Conservation (phyloP, 2,113 vertebrate genomes). For the Eulacestoma nigropectus region DNA sequence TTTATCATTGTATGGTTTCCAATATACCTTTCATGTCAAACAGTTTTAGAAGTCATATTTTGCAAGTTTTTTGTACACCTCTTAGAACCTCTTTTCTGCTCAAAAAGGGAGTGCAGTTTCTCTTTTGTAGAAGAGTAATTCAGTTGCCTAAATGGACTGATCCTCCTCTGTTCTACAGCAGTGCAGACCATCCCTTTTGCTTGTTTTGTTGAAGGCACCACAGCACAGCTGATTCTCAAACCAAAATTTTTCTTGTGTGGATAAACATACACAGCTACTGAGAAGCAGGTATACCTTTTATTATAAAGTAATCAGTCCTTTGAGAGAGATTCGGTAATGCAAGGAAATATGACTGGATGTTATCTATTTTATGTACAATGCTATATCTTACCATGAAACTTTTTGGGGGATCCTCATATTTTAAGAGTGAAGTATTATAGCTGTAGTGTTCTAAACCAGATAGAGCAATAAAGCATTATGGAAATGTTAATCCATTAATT, state of each 20-base stretch:
- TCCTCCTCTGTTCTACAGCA: slow-evolving; percentile 33
- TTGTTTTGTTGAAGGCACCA: neutral
- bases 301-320: slow-evolving; percentile 2
- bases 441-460: neutral
- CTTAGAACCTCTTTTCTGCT: neutral
- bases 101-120: neutral
- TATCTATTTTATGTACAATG: slow-evolving; percentile 12
- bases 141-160: slow-evolving; percentile 1
- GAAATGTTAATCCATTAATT: neutral
- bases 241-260: neutral
- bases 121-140: slow-evolving; percentile 19
- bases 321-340: neutral
- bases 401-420: neutral
- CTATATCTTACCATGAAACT: neutral
- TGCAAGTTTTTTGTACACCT: neutral
- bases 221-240: neutral
- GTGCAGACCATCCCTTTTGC: neutral
- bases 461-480: neutral
- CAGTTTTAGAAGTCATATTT: neutral
- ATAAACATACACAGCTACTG: neutral
- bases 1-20: neutral
- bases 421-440: neutral
- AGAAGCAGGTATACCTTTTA: neutral
- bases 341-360: slow-evolving; percentile 13
- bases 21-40: neutral